Evolutionary conservation across 2,888 invertebrate genomes (phyloP).

Genomic region (Liopterus haemorrhoidalis): DNA sequence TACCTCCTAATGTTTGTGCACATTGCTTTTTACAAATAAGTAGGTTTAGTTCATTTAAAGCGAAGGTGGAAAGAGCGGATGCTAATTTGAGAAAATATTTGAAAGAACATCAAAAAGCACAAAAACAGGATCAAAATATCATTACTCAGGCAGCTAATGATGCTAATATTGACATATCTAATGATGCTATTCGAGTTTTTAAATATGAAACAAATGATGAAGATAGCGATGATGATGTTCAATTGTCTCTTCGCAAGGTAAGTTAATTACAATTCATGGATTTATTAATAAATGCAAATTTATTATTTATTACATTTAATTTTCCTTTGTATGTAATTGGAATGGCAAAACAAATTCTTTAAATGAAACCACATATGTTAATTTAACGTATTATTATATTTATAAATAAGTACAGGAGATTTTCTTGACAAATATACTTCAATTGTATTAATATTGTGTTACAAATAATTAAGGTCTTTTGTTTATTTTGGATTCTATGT

Average conservation of each 20-base stretch:
- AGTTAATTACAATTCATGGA: conserved; percentile 33
- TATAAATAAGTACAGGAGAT: no score
- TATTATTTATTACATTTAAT: no score
- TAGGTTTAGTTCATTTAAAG: conserved; percentile 43
- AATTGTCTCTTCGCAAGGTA: conserved; percentile 24
- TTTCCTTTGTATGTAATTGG: no score
- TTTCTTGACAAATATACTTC: no score
- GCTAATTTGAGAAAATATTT: conserved; percentile 38
- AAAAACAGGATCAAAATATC: conserved; percentile 15
- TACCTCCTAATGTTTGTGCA: conserved; percentile 44
- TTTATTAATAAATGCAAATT: conserved; percentile 14
- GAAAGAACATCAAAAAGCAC: conserved; percentile 28
- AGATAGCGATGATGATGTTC: conserved; percentile 25
- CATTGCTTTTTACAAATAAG: conserved; percentile 44
- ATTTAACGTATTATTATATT: no score
- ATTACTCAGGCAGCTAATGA: conserved; percentile 38
- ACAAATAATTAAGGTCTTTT: no score
- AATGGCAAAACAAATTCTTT: no score
- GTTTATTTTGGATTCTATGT: no score
- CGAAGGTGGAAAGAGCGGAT: conserved; percentile 43
- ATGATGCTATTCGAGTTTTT: conserved; percentile 20
- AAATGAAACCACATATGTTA: no score
- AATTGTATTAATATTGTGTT: no score
- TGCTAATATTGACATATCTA: conserved; percentile 34
- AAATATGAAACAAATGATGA: conserved; percentile 20